These are phyloP conservation scores for Cotesia congregata DNA, from an alignment of 2,888 invertebrate species.

Conservation along the genomic window DNA sequence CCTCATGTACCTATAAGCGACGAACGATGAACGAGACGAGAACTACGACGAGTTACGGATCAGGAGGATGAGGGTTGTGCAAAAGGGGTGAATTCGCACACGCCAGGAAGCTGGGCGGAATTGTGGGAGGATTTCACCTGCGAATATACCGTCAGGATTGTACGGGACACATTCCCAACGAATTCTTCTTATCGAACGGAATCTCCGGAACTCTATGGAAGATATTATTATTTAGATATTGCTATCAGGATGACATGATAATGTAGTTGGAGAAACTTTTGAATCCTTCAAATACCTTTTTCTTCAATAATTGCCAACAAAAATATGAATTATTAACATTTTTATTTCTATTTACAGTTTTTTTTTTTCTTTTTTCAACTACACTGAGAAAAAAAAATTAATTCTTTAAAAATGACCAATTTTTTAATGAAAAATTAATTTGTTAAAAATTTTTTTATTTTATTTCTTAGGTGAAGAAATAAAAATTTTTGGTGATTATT, in stretches of 20 bases:
- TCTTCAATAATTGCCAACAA: neutral
- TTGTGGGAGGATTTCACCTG: conserved; percentile 49
- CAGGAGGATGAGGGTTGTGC: conserved; percentile 25
- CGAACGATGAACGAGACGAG: conserved; percentile 31
- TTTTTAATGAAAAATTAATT: no score
- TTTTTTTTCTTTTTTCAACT: no score
- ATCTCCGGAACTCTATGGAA: conserved; percentile 47
- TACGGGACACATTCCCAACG: conserved; percentile 58
- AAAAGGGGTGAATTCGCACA: conserved; percentile 36
- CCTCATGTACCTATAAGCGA: conserved; percentile 43
- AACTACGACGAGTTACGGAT: conserved; percentile 12
- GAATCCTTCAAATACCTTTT: conserved; percentile 6
- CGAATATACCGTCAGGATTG: conserved; percentile 49
- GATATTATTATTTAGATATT: conserved; percentile 56
- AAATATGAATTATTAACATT: no score
- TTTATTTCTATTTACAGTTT: no score
- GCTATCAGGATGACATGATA: conserved; percentile 47
- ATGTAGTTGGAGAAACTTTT: conserved; percentile 48
- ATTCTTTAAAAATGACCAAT: no score
- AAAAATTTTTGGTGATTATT: no score
- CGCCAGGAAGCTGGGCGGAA: conserved; percentile 43
- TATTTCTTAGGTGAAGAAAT: no score
- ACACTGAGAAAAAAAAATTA: no score
- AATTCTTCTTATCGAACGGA: conserved; percentile 56
- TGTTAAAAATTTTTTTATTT: no score